Conservation (phyloP, 2,113 vertebrate species). For the Larimichthys polyactis region DNA sequence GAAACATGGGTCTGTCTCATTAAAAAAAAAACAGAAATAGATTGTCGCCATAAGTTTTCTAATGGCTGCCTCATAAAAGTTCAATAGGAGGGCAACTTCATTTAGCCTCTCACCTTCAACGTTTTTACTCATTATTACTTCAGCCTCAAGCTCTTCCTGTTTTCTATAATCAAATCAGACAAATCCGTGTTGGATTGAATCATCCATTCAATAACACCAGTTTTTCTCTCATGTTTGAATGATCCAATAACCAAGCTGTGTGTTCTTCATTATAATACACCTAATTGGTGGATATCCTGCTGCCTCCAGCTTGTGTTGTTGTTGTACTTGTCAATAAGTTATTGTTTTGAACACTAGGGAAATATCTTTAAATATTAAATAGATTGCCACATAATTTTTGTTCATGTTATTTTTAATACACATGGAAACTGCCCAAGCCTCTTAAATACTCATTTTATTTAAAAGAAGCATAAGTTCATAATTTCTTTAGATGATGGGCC, state of each 20-base stretch:
- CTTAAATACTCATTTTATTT: not conserved
- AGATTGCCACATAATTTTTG: not conserved
- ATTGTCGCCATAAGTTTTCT: not conserved
- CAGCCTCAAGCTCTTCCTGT: not conserved
- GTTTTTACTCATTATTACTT: not conserved
- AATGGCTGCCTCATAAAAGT: conserved; percentile 16
- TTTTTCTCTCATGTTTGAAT: conserved; percentile 1
- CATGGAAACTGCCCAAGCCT: not conserved
- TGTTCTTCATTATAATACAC: conserved; percentile 14
- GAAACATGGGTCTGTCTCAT: not conserved
- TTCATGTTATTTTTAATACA: not conserved
- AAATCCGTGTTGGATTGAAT: conserved; percentile 15
- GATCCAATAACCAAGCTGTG: conserved; percentile 13
- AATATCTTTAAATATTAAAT: not conserved
- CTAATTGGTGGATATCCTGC: not conserved
- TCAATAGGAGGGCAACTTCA: not conserved
- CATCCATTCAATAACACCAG: conserved; percentile 12
- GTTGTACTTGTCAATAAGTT: not conserved
- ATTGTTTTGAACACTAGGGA: not conserved
- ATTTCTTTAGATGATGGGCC: too few species aligned
- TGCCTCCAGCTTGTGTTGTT: not conserved
- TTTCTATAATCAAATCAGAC: conserved; percentile 39
- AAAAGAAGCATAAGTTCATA: not conserved
- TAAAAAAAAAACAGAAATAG: not conserved
- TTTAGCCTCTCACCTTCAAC: not conserved